phyloP scores from a whole-genome alignment of 2,888 invertebrate genomes.

The Chloroclystis v-ata region DNA sequence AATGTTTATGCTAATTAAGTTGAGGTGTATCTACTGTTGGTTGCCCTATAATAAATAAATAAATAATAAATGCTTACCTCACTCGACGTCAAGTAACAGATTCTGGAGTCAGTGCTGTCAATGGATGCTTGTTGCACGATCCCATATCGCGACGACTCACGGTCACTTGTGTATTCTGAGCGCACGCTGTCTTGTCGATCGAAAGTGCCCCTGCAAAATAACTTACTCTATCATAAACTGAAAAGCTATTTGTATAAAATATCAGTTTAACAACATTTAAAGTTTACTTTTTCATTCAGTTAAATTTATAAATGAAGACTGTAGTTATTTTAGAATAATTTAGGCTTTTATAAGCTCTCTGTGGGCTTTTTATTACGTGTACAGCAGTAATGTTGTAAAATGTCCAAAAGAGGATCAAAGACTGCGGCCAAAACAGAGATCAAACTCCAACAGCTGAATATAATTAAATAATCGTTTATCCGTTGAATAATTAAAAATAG shows the following conservation, averaged over 20 bases:
- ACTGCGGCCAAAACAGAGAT: too few species aligned
- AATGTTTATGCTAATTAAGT: too few species aligned
- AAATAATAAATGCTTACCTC: constrained; percentile 95
- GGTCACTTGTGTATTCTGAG: constrained; percentile 93
- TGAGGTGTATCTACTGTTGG: too few species aligned
- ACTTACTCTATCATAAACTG: constrained; percentile 13
- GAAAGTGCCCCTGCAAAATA: constrained; percentile 84
- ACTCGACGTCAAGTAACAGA: constrained; percentile 95
- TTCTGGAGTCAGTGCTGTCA: constrained; percentile 94
- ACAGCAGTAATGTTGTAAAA: constrained; percentile 9
- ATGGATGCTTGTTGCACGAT: constrained; percentile 96
- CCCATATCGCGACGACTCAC: constrained; percentile 89
- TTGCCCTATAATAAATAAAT: too few species aligned
- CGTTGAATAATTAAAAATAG: constrained; percentile 38
- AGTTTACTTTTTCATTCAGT: too few species aligned
- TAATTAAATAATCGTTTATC: constrained; percentile 18
- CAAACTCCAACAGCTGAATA: constrained; percentile 10
- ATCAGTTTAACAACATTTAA: constrained; percentile 16
- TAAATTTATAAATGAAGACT: too few species aligned
- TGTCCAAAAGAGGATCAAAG: too few species aligned
- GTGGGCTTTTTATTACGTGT: constrained; percentile 18
- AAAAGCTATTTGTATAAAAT: constrained; percentile 14
- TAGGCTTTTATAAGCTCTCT: too few species aligned
- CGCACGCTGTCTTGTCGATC: constrained; percentile 93
- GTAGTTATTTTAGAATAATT: too few species aligned